Conservation (phyloP, 2,113 vertebrate genomes). For the Gallinago jamesoni region DNA sequence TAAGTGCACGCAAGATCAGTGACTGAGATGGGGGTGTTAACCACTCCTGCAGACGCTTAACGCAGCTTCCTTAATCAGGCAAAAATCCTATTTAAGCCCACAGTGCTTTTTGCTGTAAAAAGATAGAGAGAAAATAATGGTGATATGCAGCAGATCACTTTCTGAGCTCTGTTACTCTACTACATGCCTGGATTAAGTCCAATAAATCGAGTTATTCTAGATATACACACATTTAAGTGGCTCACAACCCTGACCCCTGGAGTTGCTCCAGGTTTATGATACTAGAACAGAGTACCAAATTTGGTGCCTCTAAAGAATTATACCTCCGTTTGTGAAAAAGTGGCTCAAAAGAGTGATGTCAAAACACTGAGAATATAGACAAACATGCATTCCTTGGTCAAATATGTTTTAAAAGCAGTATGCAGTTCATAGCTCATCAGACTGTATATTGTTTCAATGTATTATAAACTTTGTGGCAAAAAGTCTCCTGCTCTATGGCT, state of each 20-base stretch:
- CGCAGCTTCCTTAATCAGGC: not conserved
- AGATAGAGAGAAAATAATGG: not conserved
- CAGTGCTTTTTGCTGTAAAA: not conserved
- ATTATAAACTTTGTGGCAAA: not conserved
- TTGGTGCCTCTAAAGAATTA: slow-evolving; percentile 8
- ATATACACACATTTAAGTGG: slow-evolving; percentile 47
- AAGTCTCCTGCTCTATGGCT: not conserved
- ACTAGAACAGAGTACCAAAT: not conserved
- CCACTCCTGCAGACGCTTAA: not conserved
- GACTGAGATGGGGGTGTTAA: slow-evolving; percentile 5
- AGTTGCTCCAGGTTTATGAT: slow-evolving; percentile 30
- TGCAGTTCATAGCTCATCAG: not conserved
- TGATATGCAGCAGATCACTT: not conserved
- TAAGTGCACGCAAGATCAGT: slow-evolving; percentile 27
- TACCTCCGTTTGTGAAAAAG: not conserved
- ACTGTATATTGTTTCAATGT: not conserved
- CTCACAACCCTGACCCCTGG: slow-evolving; percentile 39
- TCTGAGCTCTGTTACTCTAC: slow-evolving; percentile 23
- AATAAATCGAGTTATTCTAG: slow-evolving; percentile 55
- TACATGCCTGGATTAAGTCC: slow-evolving; percentile 44
- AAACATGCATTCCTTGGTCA: not conserved
- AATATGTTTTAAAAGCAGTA: not conserved
- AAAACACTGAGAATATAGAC: not conserved
- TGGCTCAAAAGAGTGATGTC: not conserved
- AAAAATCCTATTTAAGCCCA: slow-evolving; percentile 34